Conservation (phyloP, 30 jellyfish, hydroid and myxozoan genomes). For the Aurelia aurita complex sp. Pacific region DNA sequence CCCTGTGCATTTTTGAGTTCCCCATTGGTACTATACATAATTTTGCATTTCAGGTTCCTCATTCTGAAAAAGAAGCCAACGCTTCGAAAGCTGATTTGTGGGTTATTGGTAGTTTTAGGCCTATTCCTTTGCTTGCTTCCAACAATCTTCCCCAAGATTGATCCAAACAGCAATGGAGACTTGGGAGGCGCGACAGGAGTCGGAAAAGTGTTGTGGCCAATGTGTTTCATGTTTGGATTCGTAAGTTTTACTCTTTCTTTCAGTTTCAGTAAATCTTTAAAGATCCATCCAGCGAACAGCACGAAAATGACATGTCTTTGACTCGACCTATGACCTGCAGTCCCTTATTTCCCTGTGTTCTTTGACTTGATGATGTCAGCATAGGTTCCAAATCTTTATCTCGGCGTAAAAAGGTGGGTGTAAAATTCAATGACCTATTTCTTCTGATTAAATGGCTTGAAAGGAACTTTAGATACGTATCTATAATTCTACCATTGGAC, state of each 20-base stretch:
- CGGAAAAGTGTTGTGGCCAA: constrained; percentile 54
- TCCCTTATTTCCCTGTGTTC: too few relatives aligned
- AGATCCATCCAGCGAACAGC: too few relatives aligned
- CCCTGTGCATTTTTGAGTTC: neutral
- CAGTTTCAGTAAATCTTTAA: too few relatives aligned
- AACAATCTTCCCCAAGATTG: constrained; percentile 33
- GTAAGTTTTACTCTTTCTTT: constrained; percentile 10
- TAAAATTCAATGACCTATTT: too few relatives aligned
- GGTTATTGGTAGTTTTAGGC: constrained; percentile 24
- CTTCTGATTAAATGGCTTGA: too few relatives aligned
- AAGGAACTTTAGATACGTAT: too few relatives aligned
- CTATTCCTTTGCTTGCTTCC: constrained; percentile 55
- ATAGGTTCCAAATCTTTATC: too few relatives aligned
- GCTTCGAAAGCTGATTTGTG: constrained; percentile 29
- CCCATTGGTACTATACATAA: neutral
- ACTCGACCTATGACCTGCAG: too few relatives aligned
- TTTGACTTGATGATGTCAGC: too few relatives aligned
- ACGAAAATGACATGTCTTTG: too few relatives aligned
- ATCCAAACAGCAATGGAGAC: constrained; percentile 14
- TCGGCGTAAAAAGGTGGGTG: too few relatives aligned
- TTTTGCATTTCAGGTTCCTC: constrained; percentile 9
- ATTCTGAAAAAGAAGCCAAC: constrained; percentile 45
- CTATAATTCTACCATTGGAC: too few relatives aligned
- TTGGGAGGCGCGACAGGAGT: constrained; percentile 56
- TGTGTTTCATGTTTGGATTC: constrained; percentile 53